Conservation (phyloP, 1,140 invertebrate genomes). For the Brachionus calyciflorus region DNA sequence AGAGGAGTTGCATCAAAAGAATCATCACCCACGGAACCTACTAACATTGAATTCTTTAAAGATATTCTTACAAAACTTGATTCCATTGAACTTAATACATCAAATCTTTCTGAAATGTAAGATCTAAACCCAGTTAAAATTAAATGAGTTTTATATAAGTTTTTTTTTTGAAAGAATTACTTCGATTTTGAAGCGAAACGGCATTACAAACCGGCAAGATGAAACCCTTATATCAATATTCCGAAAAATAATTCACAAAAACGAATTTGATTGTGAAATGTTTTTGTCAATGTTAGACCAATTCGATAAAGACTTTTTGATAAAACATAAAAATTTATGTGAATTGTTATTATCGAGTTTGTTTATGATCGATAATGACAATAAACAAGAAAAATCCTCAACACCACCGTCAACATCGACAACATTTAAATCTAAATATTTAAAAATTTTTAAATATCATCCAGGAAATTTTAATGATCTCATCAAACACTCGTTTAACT, state of each 20-base stretch:
- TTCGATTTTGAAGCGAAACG: too few relatives aligned
- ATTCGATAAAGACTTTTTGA: background rate
- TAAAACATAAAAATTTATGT: background rate
- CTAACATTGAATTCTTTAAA: too few relatives aligned
- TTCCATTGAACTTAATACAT: too few relatives aligned
- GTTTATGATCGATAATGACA: background rate
- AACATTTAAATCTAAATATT: background rate
- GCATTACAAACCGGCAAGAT: too few relatives aligned
- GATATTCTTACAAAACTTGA: too few relatives aligned
- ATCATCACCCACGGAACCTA: too few relatives aligned
- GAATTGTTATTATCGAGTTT: background rate
- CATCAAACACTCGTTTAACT: background rate
- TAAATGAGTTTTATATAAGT: too few relatives aligned
- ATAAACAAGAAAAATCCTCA: background rate
- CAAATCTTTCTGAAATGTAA: too few relatives aligned
- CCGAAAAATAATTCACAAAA: background rate
- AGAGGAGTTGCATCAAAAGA: too few relatives aligned
- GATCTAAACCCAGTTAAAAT: too few relatives aligned
- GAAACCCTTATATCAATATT: background rate
- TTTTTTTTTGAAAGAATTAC: too few relatives aligned
- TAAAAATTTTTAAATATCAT: background rate
- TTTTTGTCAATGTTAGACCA: background rate
- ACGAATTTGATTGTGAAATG: constrained; percentile 10
- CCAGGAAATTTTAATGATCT: background rate
- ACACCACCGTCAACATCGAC: background rate